Conservation (phyloP, 2,797 vertebrate genomes). For the Hapalemur alaotrensis region DNA sequence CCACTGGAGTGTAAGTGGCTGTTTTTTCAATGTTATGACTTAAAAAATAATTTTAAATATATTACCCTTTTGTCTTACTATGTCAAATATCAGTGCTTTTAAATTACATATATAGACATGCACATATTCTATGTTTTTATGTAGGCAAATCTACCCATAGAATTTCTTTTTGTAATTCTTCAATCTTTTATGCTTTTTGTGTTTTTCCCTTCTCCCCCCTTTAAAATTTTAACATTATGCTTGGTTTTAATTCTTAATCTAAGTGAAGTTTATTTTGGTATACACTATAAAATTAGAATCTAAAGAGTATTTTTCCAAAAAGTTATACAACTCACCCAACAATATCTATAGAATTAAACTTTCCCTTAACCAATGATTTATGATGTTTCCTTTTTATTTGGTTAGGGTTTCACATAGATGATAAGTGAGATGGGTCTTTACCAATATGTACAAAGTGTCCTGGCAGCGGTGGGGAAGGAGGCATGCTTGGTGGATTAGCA, state of each 20-base stretch:
- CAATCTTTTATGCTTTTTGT: background rate
- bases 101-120: background rate
- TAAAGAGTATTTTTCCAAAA: background rate
- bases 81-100: background rate
- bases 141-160: background rate
- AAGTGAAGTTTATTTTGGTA: background rate
- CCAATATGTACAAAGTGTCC: background rate
- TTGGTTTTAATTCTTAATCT: conserved; percentile 13
- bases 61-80: background rate
- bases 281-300: background rate
- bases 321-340: background rate
- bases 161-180: conserved; percentile 15
- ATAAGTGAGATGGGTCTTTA: background rate
- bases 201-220: background rate
- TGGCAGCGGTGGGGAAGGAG: background rate
- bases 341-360: background rate
- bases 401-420: background rate
- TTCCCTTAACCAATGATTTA: background rate
- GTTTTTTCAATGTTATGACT: background rate
- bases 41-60: background rate
- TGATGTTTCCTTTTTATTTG: background rate
- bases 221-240: conserved; percentile 9
- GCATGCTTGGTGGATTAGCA: background rate
- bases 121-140: background rate
- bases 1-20: background rate